Evolutionary conservation across 1,140 invertebrate genomes (phyloP), one percentile per base, ranked within the genome.

Genomic region (Meloidogyne hapla): DNA sequence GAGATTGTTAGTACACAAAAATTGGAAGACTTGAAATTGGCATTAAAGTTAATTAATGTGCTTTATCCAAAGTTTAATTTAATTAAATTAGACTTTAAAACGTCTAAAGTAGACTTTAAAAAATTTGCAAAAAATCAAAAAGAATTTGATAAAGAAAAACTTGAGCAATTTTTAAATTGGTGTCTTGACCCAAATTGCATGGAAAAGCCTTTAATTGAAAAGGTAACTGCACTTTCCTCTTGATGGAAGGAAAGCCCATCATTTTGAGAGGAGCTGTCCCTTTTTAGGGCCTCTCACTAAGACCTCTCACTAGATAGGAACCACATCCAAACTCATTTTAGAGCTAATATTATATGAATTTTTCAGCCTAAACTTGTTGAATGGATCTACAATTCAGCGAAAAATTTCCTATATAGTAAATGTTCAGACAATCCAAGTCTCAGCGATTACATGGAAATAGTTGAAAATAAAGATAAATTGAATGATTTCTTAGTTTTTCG

Each of bases 1-100:
- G 48, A 56, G n/a, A 56, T 56, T 56, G n/a, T 56, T 56, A 8
- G 48, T 56, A 56, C 48, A 56, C 48, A 56, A 56, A 56, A 56
- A 6, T 56, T 56, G 8, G 48, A 56, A n/a, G 48, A 56, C n/a
- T 56, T 56, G 8, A 56, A 56, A 56, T 56, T 56, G 12, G n/a
- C 48, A n/a, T n/a, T 56, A n/a, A 56, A 56, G n/a, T 56, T 56
- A 56, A 56, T 56, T 2, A 2, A 2, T 56, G 48, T 56, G 0
- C 48, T 56, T 56, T 56, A n/a, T 56, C 48, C 48, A n/a, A 56
- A 56, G 1, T 42, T 42, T 42, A 42, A 42, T 10, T 2, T 0
- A 0, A 56, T n/a, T 56, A 56, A 56, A 56, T n/a, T 56, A n/a
- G 12, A 8, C n/a, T 56, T 56, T 21, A 8, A n/a, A n/a, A 21